These are phyloP conservation scores for Urocyon cinereoargenteus DNA, from an alignment of 2,797 vertebrate species.

Conservation along the genomic window DNA sequence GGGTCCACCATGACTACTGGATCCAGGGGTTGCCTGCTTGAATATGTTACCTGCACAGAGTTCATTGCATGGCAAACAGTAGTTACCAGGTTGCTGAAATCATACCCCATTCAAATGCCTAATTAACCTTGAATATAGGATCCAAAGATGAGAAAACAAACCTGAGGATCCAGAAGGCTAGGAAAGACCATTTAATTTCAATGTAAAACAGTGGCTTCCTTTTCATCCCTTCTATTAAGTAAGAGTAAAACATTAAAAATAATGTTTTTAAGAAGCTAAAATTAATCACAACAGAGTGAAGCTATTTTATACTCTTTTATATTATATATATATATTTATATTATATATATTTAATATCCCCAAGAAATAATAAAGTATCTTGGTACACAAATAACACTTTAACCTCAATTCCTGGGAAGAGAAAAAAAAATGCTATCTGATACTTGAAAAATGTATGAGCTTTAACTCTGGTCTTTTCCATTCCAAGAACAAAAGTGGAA, in stretches of 20 bases:
- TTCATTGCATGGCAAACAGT: neutral
- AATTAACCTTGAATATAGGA: neutral
- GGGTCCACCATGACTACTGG: neutral
- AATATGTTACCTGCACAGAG: neutral
- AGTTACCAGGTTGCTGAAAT: neutral
- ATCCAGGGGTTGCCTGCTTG: neutral
- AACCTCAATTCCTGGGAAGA: neutral
- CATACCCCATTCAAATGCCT: neutral
- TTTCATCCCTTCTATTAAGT: neutral
- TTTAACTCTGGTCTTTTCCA: neutral
- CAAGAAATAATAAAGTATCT: slow-evolving; percentile 23
- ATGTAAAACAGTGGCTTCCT: neutral
- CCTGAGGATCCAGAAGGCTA: neutral
- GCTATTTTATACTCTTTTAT: neutral
- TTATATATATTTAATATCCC: neutral
- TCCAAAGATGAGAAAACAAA: neutral
- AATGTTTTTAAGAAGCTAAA: slow-evolving; percentile 23
- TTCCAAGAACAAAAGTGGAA: neutral
- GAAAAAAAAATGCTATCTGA: neutral
- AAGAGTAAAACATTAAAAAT: neutral
- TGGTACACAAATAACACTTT: neutral
- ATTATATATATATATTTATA: neutral
- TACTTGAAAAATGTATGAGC: neutral
- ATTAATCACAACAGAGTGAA: neutral
- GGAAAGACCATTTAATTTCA: neutral